These are phyloP conservation scores for Sinella curviseta DNA, from an alignment of 1,140 invertebrate genomes.

Conservation along the genomic window DNA sequence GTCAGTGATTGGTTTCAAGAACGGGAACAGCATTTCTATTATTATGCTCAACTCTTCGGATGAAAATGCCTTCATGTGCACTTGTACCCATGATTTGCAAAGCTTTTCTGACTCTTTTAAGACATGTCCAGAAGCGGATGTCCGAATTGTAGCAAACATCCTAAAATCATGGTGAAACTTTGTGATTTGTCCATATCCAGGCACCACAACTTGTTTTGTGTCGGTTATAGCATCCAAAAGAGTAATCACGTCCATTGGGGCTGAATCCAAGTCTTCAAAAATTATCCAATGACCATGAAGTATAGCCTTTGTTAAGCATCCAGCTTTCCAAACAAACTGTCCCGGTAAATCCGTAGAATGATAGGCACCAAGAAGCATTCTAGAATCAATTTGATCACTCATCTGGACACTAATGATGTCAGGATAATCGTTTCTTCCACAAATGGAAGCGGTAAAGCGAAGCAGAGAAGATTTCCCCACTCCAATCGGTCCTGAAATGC, in stretches of 20 bases:
- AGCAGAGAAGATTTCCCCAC: conserved; percentile 91
- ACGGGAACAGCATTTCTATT: conserved; percentile 65
- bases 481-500: conserved; percentile 87
- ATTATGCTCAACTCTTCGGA: conserved; percentile 69
- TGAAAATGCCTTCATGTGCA: conserved; percentile 78
- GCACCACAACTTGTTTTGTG: conserved; percentile 76
- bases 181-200: conserved; percentile 80
- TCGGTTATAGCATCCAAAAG: conserved; percentile 83
- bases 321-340: conserved; percentile 95
- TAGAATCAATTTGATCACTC: conserved; percentile 96
- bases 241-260: conserved; percentile 87
- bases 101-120: conserved; percentile 29
- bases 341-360: conserved; percentile 94
- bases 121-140: neutral
- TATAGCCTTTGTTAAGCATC: conserved; percentile 74
- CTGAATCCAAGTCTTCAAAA: conserved; percentile 93
- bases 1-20: conserved; percentile 70
- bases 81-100: conserved; percentile 74
- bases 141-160: conserved; percentile 74
- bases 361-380: conserved; percentile 91
- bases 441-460: conserved; percentile 76
- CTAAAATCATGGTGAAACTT: conserved; percentile 79
- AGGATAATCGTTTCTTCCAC: conserved; percentile 51
- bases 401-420: conserved; percentile 80
- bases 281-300: conserved; percentile 75